Evolutionary conservation across 2,797 vertebrate genomes (phyloP).

Genomic region (Rhinophrynus dorsalis): DNA sequence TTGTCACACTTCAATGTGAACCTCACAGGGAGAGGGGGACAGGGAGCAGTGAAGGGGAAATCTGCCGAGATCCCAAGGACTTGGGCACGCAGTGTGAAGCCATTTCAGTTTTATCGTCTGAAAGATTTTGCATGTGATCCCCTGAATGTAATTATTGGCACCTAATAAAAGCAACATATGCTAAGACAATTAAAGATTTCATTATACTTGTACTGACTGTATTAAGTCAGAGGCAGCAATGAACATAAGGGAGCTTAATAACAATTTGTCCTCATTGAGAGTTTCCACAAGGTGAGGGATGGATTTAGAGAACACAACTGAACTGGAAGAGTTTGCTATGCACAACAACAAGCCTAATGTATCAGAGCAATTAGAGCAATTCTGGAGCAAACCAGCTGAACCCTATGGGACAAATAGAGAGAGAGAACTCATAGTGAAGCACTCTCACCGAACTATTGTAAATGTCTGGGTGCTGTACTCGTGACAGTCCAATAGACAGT

Average conservation of each 20-base stretch:
- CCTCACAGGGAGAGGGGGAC: constrained; percentile 84
- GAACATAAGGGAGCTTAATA: constrained; percentile 21
- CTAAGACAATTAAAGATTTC: constrained; percentile 99
- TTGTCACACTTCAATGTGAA: constrained; percentile 90
- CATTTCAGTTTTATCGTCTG: constrained; percentile 96
- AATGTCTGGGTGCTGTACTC: too few relatives aligned
- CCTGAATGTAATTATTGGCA: constrained; percentile 98
- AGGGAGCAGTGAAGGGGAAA: constrained; percentile 95
- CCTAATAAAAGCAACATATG: constrained; percentile 99
- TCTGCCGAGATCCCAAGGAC: constrained; percentile 89
- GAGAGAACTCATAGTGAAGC: too few relatives aligned
- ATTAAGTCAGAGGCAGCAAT: constrained; percentile 2
- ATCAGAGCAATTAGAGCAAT: too few relatives aligned
- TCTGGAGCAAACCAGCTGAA: too few relatives aligned
- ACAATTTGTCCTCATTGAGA: constrained; percentile 21
- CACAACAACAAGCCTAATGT: too few relatives aligned
- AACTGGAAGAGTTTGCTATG: too few relatives aligned
- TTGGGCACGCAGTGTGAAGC: constrained; percentile 98
- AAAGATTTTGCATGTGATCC: constrained; percentile 98
- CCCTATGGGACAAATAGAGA: too few relatives aligned
- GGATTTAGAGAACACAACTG: too few relatives aligned
- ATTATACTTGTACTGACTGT: constrained; percentile 95
- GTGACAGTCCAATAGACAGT: too few relatives aligned
- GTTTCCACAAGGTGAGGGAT: not conserved
- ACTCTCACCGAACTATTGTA: too few relatives aligned